Percentiles rank a stretch among this genome's conserved stretches.
phyloP scores from a whole-genome alignment of 2,888 invertebrate species.

The Folsomia candida region DNA sequence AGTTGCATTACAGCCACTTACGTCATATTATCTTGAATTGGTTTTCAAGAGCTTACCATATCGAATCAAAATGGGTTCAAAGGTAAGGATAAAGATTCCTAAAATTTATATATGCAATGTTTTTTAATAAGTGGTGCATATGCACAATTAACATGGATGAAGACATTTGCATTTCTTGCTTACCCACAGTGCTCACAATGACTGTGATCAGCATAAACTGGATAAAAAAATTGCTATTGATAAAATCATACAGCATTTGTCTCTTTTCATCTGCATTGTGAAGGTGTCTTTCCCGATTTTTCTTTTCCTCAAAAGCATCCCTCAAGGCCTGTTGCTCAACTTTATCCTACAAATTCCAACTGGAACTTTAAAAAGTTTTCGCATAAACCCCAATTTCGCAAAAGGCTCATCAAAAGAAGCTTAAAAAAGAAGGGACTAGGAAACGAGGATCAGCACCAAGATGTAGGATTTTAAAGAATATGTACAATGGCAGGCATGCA shows the following conservation, averaged over 20 bases:
- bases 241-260: slow-evolving; percentile 42
- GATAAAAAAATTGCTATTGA: slow-evolving; percentile 41
- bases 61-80: slow-evolving; percentile 36
- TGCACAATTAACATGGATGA: no score
- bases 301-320: slow-evolving; percentile 39
- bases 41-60: slow-evolving; percentile 26
- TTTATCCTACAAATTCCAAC: slow-evolving; percentile 32
- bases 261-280: slow-evolving; percentile 41
- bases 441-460: no score
- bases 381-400: no score
- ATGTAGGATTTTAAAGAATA: not conserved
- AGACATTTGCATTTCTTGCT: not conserved
- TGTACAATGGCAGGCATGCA: no score
- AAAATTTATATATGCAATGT: no score
- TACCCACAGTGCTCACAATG: slow-evolving; percentile 41
- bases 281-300: slow-evolving; percentile 39
- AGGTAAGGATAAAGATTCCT: slow-evolving; percentile 40
- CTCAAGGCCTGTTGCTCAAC: slow-evolving; percentile 39
- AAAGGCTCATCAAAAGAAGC: no score
- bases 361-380: no score
- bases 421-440: no score
- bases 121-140: no score
- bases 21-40: not conserved
- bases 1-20: no score
- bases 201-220: slow-evolving; percentile 43